Conservation (phyloP, 92 coral and sea anemone genomes). For the Montipora capitata region DNA sequence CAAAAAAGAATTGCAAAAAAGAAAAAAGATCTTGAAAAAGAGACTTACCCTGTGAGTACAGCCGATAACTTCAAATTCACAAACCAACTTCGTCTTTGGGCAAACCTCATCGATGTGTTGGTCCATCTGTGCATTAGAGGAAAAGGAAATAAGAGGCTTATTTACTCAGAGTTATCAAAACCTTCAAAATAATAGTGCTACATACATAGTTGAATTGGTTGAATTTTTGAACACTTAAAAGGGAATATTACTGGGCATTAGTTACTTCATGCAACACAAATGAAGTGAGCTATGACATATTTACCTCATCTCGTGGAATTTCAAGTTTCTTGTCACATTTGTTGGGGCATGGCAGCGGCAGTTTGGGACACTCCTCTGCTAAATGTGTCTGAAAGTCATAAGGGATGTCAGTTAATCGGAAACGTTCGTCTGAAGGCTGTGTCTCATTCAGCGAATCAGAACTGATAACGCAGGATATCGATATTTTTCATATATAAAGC, state of each 20-base stretch:
- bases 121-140: slow-evolving; percentile 74
- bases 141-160: neutral
- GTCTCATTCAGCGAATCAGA: no score
- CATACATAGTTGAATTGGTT: no score
- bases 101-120: slow-evolving; percentile 90
- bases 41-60: slow-evolving; percentile 88
- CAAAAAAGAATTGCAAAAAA: no score
- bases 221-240: no score
- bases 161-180: no score
- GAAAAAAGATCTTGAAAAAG: neutral
- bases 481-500: no score
- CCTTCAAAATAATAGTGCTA: no score
- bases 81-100: slow-evolving; percentile 87
- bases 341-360: slow-evolving; percentile 93
- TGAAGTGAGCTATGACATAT: neutral
- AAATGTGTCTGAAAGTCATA: slow-evolving; percentile 68
- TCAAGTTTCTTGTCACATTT: slow-evolving; percentile 89
- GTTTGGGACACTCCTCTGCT: slow-evolving; percentile 82
- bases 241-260: no score
- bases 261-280: neutral
- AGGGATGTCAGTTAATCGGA: neutral
- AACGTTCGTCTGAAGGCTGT: neutral
- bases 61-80: slow-evolving; percentile 87
- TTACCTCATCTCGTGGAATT: slow-evolving; percentile 89
- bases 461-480: no score